These are phyloP conservation scores for Drosophila tanythrix DNA, from an alignment of 2,888 invertebrate genomes.

Conservation along the genomic window DNA sequence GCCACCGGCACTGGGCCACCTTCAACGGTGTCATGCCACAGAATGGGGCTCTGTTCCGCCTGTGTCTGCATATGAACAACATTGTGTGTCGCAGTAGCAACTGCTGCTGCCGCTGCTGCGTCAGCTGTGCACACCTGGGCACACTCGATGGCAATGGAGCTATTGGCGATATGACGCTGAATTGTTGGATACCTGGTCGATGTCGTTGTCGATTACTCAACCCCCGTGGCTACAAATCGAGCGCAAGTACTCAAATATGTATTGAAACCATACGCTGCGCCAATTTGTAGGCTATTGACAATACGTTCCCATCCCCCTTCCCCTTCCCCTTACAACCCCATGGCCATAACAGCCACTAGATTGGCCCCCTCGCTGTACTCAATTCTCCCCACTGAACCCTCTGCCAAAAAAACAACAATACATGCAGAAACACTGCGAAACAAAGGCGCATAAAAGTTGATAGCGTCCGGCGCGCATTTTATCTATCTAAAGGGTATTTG, in stretches of 20 bases:
- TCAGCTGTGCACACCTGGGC: constrained; percentile 73
- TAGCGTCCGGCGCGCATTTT: constrained; percentile 62
- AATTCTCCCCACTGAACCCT: constrained; percentile 19
- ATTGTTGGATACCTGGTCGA: constrained; percentile 35
- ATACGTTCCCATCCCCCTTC: constrained; percentile 11
- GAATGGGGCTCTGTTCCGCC: constrained; percentile 64
- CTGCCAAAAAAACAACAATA: constrained; percentile 25
- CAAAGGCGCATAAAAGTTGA: constrained; percentile 76
- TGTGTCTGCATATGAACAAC: constrained; percentile 48
- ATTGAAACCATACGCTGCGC: constrained; percentile 57
- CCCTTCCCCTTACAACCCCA: not conserved
- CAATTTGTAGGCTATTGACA: constrained; percentile 74
- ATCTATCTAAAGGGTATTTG: constrained; percentile 27
- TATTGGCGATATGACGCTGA: constrained; percentile 41
- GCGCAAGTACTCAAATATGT: constrained; percentile 55
- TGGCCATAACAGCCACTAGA: not conserved
- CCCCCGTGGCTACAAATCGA: constrained; percentile 55
- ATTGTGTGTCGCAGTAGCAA: constrained; percentile 54
- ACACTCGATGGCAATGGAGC: constrained; percentile 60
- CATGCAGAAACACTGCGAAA: constrained; percentile 43
- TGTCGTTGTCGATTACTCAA: constrained; percentile 73
- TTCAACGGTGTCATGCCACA: constrained; percentile 75
- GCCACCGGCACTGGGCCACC: constrained; percentile 65
- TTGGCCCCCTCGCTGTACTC: not conserved
- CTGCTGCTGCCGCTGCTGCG: constrained; percentile 43